Base-by-base conservation (phyloP, 1,140 invertebrate species). In the Drosophila lini region DNA sequence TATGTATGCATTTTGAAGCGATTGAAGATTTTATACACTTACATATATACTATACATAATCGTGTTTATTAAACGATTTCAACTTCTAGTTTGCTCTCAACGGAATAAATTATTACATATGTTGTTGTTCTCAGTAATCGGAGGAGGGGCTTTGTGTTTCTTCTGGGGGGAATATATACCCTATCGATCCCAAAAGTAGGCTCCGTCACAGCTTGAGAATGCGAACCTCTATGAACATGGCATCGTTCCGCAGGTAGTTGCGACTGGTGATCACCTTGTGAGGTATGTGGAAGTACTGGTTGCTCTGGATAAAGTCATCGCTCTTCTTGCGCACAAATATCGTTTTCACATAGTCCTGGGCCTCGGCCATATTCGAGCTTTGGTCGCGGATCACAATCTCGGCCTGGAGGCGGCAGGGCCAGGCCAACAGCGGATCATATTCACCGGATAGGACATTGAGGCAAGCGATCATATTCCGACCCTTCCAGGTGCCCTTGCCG, bases 211-310 rank as follows among this genome's bases (percentile, higher is more conserved):
- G 71, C 53, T 93, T 91, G 0, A 90, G 91, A 5, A 94, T 89
- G 62, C 91, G 92, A 22, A 96, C 94, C 82, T 96, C 95, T 2
- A 96, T 78, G 83, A 95, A 96, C 58, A 96, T 92, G 2, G 93
- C 93, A 79, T 96, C 94, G 62, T 96, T 94, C 64, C 94, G 94
- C 1, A 95, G 91, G 77, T 95, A 95, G 56, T 95, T 95, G 36
- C 94, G 93, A 82, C 95, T 95, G 53, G 94, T 93, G 8, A 96
- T 81, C 31, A 93, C 94, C 8, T 94, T 93, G 83, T 96, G 95
- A 0, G 96, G 95, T 75, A 96, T 95, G 83, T 96, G 96, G 91
- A 96, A 95, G 79, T 95, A 95, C 75, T 95, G 94, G 60, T 94
- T 93, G 59, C 94, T 95, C 56, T 94, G 93, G 22, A 91, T 82